These are phyloP conservation scores for Apogon hyalosoma DNA, from an alignment of 2,797 vertebrate species.

Conservation along the genomic window DNA sequence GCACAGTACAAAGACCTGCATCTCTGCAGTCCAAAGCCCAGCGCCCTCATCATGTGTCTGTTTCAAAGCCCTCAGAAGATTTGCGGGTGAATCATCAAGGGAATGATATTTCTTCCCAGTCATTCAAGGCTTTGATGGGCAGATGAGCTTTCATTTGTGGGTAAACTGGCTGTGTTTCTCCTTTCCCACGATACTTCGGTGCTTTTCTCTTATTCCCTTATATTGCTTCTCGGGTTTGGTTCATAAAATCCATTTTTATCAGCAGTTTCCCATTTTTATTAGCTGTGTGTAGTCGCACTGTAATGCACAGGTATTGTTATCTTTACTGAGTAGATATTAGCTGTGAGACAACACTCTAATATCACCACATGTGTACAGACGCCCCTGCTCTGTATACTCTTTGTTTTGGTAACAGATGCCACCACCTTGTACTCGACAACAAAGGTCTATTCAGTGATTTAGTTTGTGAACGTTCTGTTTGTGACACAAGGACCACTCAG, in stretches of 20 bases:
- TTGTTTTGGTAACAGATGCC: constrained; percentile 50
- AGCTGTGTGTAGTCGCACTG: constrained; percentile 28
- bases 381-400: constrained; percentile 45
- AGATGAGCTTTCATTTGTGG: constrained; percentile 42
- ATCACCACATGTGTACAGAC: constrained; percentile 52
- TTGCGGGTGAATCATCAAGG: constrained; percentile 36
- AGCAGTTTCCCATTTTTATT: constrained; percentile 33
- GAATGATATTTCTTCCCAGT: constrained; percentile 52
- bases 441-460: constrained; percentile 60
- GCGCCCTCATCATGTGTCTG: constrained; percentile 42
- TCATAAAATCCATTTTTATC: constrained; percentile 43
- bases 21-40: constrained; percentile 61
- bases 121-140: constrained; percentile 27
- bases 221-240: constrained; percentile 74
- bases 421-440: constrained; percentile 28
- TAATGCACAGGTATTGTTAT: constrained; percentile 30
- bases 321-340: constrained; percentile 52
- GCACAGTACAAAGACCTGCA: constrained; percentile 63
- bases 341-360: constrained; percentile 50
- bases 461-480: constrained; percentile 54
- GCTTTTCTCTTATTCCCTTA: constrained; percentile 45
- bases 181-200: constrained; percentile 23
- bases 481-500: constrained; percentile 56
- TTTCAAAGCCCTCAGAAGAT: constrained; percentile 65
- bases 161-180: constrained; percentile 32